Conservation (phyloP, 92 coral and sea anemone genomes). For the Palythoa heliodiscus region DNA sequence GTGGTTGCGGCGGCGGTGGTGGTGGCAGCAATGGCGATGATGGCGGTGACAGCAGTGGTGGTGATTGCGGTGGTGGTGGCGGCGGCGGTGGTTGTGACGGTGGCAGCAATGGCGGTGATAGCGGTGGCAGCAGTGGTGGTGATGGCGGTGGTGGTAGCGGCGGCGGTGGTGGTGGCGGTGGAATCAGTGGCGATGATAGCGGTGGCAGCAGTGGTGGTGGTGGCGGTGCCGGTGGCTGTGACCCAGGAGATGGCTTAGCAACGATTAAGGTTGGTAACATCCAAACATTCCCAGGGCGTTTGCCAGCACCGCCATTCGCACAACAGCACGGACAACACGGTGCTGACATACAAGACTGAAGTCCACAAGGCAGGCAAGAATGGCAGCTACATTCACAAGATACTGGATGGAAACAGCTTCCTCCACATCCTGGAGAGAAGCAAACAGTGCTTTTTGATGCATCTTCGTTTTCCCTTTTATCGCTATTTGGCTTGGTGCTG, state of each 20-base stretch:
- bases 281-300: constrained; percentile 79
- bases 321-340: constrained; percentile 88
- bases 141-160: too few species aligned
- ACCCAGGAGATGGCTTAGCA: constrained; percentile 61
- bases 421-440: constrained; percentile 51
- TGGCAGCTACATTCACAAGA: constrained; percentile 64
- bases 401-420: constrained; percentile 55
- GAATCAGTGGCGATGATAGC: too few species aligned
- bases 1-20: too few species aligned
- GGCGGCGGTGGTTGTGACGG: too few species aligned
- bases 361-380: constrained; percentile 71
- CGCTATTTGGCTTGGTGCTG: constrained; percentile 5
- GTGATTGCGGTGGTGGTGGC: too few species aligned
- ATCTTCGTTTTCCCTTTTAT: background rate
- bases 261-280: constrained; percentile 81
- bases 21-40: too few species aligned
- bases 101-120: too few species aligned
- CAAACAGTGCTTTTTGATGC: constrained; percentile 36
- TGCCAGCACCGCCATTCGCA: constrained; percentile 59
- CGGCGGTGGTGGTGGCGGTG: too few species aligned
- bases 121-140: too few species aligned
- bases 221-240: constrained; percentile 17
- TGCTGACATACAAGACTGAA: constrained; percentile 70
- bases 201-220: too few species aligned
- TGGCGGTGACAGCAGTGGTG: too few species aligned